Evolutionary conservation across 2,113 vertebrate genomes (phyloP).

Genomic region (Nothocercus julius): DNA sequence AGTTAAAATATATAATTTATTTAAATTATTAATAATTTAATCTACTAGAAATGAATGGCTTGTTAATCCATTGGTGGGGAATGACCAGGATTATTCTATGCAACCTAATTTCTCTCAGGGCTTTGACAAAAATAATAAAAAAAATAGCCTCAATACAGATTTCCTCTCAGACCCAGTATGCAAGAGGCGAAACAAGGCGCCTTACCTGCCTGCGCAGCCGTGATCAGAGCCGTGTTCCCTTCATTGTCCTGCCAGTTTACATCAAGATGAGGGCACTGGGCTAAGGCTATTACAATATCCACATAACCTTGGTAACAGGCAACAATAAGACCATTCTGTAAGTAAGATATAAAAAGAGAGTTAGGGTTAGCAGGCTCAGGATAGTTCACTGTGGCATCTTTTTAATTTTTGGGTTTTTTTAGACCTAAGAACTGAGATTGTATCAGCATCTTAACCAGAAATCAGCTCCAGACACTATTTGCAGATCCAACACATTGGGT

Average conservation of each 20-base stretch:
- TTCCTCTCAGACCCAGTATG: background rate
- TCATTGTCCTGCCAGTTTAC: slow-evolving; percentile 98
- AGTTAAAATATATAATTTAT: too few relatives aligned
- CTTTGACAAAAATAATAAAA: background rate
- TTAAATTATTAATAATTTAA: too few relatives aligned
- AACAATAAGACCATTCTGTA: slow-evolving; percentile 90
- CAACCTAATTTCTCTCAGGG: background rate
- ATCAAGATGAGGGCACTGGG: slow-evolving; percentile 91
- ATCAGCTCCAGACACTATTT: background rate
- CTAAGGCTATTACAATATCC: slow-evolving; percentile 89
- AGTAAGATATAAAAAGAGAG: slow-evolving; percentile 37
- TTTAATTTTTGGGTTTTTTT: background rate
- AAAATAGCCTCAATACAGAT: background rate
- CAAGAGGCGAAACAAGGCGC: background rate
- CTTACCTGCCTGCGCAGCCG: slow-evolving; percentile 94
- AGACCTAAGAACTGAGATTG: background rate
- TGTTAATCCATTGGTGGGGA: background rate
- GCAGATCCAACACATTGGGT: background rate
- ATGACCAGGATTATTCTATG: background rate
- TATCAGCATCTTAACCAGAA: background rate
- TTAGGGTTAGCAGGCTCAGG: slow-evolving; percentile 16
- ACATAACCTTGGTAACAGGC: slow-evolving; percentile 96
- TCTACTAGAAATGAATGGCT: background rate
- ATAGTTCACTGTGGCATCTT: background rate
- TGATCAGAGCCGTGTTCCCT: slow-evolving; percentile 95